Conservation (phyloP, 1,140 invertebrate species). For the Doryteuthis pealeii region DNA sequence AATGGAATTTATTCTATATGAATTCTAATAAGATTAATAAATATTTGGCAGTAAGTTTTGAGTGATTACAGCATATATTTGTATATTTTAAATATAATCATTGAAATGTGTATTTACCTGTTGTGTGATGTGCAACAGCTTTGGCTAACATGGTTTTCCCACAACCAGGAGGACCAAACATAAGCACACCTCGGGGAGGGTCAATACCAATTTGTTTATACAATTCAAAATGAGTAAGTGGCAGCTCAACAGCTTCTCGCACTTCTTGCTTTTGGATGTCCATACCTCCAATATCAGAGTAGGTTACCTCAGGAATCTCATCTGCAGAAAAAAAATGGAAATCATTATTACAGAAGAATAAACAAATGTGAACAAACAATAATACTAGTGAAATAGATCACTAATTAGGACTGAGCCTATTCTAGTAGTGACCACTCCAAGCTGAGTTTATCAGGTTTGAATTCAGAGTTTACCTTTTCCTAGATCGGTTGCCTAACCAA, state of each 20-base stretch:
- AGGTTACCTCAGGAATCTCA: slow-evolving; percentile 97
- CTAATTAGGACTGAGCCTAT: too few species aligned
- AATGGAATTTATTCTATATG: too few species aligned
- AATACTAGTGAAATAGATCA: too few species aligned
- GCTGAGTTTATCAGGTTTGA: too few species aligned
- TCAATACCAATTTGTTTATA: slow-evolving; percentile 93
- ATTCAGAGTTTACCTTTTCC: too few species aligned
- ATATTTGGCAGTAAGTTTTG: too few species aligned
- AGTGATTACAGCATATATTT: too few species aligned
- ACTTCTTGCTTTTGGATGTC: slow-evolving; percentile 99
- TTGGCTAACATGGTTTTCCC: slow-evolving; percentile 94
- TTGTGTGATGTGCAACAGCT: slow-evolving; percentile 95
- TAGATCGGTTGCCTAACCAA: too few species aligned
- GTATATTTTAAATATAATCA: too few species aligned
- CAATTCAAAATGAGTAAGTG: slow-evolving; percentile 97
- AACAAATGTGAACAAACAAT: not conserved
- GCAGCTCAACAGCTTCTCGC: slow-evolving; percentile 96
- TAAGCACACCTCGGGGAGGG: slow-evolving; percentile 94
- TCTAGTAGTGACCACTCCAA: too few species aligned
- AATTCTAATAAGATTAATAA: too few species aligned
- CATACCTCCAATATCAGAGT: slow-evolving; percentile 98
- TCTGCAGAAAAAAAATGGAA: slow-evolving; percentile 67
- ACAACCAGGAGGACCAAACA: slow-evolving; percentile 91
- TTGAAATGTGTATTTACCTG: slow-evolving; percentile 68
- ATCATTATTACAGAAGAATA: slow-evolving; percentile 1